A percentile compares a stretch with the other conserved stretches of the same genome.
Evolutionary conservation across 1,140 invertebrate species (phyloP).

Genomic region (Macrostomum lignano): DNA sequence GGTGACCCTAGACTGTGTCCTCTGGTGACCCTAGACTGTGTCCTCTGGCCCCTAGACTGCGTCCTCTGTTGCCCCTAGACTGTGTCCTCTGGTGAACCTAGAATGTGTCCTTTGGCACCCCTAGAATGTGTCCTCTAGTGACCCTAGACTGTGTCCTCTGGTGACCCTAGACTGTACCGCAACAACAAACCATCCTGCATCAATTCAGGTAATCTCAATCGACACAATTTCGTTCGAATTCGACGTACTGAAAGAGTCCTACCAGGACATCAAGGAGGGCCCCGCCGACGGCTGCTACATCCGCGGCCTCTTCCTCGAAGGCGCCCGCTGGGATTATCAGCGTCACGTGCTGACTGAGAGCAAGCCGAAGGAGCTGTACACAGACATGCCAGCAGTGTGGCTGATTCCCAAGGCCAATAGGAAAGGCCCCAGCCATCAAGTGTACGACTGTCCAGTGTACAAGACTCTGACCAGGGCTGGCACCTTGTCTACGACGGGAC

Average conservation of each 20-base stretch:
- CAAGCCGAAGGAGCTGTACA: constrained; percentile 24
- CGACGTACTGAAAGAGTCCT: constrained; percentile 29
- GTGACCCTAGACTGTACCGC: too few species aligned
- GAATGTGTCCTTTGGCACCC: too few species aligned
- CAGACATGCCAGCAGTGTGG: constrained; percentile 26
- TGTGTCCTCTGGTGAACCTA: too few species aligned
- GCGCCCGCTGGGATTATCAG: constrained; percentile 22
- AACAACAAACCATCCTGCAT: too few species aligned
- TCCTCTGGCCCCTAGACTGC: too few species aligned
- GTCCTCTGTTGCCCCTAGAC: too few species aligned
- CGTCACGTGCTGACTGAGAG: constrained; percentile 17
- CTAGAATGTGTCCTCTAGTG: too few species aligned
- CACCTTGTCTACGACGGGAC: constrained; percentile 28
- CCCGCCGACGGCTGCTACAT: constrained; percentile 27
- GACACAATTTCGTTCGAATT: constrained; percentile 44
- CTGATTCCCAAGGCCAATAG: constrained; percentile 19
- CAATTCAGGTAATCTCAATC: constrained; percentile 42
- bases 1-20: too few species aligned
- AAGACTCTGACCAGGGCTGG: constrained; percentile 29
- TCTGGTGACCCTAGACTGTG: too few species aligned
- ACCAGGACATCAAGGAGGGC: constrained; percentile 9
- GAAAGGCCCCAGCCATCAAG: constrained; percentile 9
- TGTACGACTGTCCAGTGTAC: constrained; percentile 28
- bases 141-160: too few species aligned
- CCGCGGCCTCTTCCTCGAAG: constrained; percentile 25